Base-by-base conservation (phyloP, 2,113 vertebrate species). In the Chaetodon trifascialis region DNA sequence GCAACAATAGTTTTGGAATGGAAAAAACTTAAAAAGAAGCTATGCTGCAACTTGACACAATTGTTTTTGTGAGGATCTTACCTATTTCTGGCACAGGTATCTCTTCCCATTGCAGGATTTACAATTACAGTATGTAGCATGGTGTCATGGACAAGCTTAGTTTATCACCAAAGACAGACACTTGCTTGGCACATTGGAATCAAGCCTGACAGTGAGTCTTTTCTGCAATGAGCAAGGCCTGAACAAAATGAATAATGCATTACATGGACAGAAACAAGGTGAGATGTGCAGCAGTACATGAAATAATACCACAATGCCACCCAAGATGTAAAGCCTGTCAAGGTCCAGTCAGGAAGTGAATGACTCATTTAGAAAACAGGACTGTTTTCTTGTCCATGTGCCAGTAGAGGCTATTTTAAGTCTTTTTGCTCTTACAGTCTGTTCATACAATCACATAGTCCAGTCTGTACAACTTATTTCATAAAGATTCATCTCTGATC, bases 201-300 rank as follows among this genome's bases (percentile, higher is more conserved):
- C 19, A 52, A 52, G 55, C 46, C 30, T 25, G 4, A 66, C 16
- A 2, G 4, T 42, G 38, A 46, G 10, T 54, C 46, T 64, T 42
- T 52, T 52, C 42, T 19, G 52, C 34, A 64, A 30, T 21, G 21
- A 38, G 25, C 71, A 38, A 19, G 19, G 56, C 25, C 47, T 64
- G 47, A 66, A 30, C 62, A 66, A 19, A 66, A 25, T 76, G 17
- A 46, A 76, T 56, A 36, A 76, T 66, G 51, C 51, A 76, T 66
- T 56, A 64, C 3, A 36, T 15, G 2, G 36, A 75, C 60, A 54
- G 49, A 30, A 5, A 42, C 34, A 51, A 19, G 52, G 17, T 55
- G 51, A 25, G 68, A 56, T 71, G n/a, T 10, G 42, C 38, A 19
- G 58, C 72, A 38, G 6, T 7, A 38, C 58, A 62, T 38, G 11